These are phyloP conservation scores for Ginglymostoma cirratum DNA, from an alignment of 2,113 vertebrate species.

Conservation along the genomic window DNA sequence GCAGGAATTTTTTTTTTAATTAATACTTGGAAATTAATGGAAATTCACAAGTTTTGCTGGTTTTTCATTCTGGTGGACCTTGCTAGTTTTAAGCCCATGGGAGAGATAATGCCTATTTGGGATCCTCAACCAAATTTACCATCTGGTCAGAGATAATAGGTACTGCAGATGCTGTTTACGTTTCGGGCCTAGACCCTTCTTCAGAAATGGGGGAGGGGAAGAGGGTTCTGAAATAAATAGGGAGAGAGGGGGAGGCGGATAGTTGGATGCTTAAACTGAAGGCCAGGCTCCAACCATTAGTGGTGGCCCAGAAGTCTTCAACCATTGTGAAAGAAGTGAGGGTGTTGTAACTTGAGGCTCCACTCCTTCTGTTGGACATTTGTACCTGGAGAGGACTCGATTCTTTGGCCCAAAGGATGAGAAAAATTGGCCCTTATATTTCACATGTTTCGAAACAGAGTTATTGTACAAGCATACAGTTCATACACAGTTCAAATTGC, in stretches of 20 bases:
- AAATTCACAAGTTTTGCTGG: too few relatives aligned
- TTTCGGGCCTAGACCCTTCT: too few relatives aligned
- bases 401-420: neutral
- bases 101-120: neutral
- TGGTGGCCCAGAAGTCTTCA: neutral
- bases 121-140: neutral
- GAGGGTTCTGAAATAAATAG: too few relatives aligned
- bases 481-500: conserved; percentile 16
- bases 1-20: too few relatives aligned
- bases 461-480: neutral
- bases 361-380: neutral
- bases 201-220: too few relatives aligned
- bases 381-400: neutral
- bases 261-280: neutral
- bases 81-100: neutral
- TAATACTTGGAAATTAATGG: too few relatives aligned
- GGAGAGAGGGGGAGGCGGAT: too few relatives aligned
- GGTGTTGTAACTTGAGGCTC: too few relatives aligned
- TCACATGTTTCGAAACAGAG: neutral
- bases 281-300: neutral
- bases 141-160: too few relatives aligned
- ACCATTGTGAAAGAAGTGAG: neutral
- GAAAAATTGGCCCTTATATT: neutral
- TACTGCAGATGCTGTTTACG: too few relatives aligned
- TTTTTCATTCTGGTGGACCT: neutral